Conservation (phyloP, 2,113 vertebrate species). For the Drymodes brunneopygia region DNA sequence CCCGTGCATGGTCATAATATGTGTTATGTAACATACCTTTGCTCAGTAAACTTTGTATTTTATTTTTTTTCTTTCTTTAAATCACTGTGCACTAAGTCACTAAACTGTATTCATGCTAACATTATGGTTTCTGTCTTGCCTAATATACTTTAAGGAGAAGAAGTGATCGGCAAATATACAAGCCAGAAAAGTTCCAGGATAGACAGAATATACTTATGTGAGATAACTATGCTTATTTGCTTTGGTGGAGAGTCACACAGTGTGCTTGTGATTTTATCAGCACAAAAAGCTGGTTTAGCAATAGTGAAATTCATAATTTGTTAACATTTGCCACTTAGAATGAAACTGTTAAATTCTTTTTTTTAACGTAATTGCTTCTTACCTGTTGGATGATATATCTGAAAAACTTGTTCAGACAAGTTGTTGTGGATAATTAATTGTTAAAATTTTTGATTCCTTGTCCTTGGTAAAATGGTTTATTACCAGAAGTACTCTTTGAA, state of each 20-base stretch:
- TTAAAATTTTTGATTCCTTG: background rate
- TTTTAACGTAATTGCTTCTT: background rate
- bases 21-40: background rate
- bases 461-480: background rate
- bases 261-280: background rate
- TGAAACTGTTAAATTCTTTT: background rate
- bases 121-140: slow-evolving; percentile 2
- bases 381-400: background rate
- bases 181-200: background rate
- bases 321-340: background rate
- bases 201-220: background rate
- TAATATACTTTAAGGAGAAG: background rate
- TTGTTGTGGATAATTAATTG: background rate
- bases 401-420: background rate
- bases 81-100: background rate
- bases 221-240: background rate
- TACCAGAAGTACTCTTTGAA: background rate
- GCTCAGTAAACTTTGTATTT: background rate
- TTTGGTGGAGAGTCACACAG: background rate
- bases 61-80: background rate
- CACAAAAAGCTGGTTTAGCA: background rate
- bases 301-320: background rate
- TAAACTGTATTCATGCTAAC: background rate
- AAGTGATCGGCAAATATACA: background rate
- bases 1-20: background rate